These are phyloP conservation scores for Phrixothrix hirtus DNA, from an alignment of 2,888 invertebrate species.

Conservation along the genomic window DNA sequence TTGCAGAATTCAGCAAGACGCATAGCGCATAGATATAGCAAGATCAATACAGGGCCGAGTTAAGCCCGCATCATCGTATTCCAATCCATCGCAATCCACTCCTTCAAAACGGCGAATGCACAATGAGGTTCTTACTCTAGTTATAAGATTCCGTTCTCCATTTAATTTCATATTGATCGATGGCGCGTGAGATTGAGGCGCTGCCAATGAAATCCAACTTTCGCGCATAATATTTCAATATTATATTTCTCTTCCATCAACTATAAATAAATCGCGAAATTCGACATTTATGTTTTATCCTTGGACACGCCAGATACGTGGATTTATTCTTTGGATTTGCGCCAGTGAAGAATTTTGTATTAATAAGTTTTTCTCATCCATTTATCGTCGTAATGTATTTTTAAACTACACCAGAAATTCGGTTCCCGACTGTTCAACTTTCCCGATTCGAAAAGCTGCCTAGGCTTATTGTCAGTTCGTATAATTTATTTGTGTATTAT, in stretches of 20 bases:
- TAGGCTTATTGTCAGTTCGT: too few relatives aligned
- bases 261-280: conserved; percentile 18
- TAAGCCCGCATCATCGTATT: conserved; percentile 47
- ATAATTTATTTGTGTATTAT: too few relatives aligned
- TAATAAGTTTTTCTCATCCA: too few relatives aligned
- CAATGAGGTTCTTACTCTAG: conserved; percentile 40
- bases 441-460: too few relatives aligned
- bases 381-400: too few relatives aligned
- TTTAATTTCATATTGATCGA: conserved; percentile 29
- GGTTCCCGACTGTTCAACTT: too few relatives aligned
- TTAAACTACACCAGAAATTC: too few relatives aligned
- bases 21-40: conserved; percentile 50
- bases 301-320: too few relatives aligned
- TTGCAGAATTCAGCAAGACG: conserved; percentile 48
- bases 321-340: too few relatives aligned
- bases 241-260: conserved; percentile 15
- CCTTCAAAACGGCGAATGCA: conserved; percentile 41
- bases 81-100: conserved; percentile 44
- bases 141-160: conserved; percentile 21
- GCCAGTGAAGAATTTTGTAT: too few relatives aligned
- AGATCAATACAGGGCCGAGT: conserved; percentile 48
- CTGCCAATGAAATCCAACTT: conserved; percentile 15
- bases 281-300: too few relatives aligned
- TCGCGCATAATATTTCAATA: conserved; percentile 20
- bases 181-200: conserved; percentile 21